Base-by-base conservation (phyloP, 2,113 vertebrate species). In the Apodemus speciosus region DNA sequence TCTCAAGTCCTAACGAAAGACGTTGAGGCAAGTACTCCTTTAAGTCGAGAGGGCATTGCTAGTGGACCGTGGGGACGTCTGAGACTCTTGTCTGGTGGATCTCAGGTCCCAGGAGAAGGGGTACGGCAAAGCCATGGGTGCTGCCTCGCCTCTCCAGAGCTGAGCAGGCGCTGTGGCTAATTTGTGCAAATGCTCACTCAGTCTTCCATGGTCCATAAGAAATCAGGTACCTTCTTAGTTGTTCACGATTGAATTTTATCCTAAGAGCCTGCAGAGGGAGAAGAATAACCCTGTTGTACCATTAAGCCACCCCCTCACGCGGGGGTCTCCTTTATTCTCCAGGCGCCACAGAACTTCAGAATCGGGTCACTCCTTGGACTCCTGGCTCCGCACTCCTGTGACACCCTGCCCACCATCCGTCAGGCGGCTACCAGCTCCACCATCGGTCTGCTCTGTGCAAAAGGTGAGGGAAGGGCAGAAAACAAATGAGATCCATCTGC, bases 371-470 rank as follows among this genome's bases (percentile, higher is more conserved):
- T 97, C 14, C 92, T 97, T 0, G 96, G 97, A 35, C 94, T 97
- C 8, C 89, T 97, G 68, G 96, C 68, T 46, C 97, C 97, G 32
- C 96, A 97, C 72, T 95, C 75, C 53, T 97, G 97, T 18, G 97
- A 97, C 68, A 90, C 87, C 21, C 92, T 97, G 46, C 80, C 97
- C 30, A 88, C 94, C 66, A 97, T 97, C 72, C 96, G 96, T 0
- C 92, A 56, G 73, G 94, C 94, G 0, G 96, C 97, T 1, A 51
- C 72, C 5, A 93, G 95, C 68, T 92, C 96, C 0, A 40, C 76
- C 7, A 68, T 97, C 38, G 92, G 89, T 75, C 95, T 97, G n/a
- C 96, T 97, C 51, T 88, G 18, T 60, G 75, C 88, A 32, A 96
- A 95, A 97, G 97, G 97, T 97, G 81, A 93, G 95, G 43, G 7